These are phyloP conservation scores for Tyrophagus putrescentiae DNA, from an alignment of 1,140 invertebrate genomes.

Conservation along the genomic window DNA sequence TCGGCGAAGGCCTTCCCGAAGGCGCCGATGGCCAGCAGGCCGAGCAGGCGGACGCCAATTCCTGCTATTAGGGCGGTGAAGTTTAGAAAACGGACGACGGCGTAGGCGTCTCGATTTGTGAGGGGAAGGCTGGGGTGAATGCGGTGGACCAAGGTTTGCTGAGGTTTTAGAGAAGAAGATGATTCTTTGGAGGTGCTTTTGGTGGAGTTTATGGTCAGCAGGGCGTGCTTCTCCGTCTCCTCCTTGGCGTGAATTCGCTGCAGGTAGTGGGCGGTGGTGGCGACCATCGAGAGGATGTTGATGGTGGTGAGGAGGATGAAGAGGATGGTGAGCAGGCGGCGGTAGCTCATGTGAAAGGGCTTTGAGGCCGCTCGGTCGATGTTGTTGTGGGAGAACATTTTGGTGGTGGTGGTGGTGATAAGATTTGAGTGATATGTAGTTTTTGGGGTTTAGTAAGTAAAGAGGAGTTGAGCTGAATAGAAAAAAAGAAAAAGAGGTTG, in stretches of 20 bases:
- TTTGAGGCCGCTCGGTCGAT: too few relatives aligned
- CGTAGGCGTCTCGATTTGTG: constrained; percentile 3
- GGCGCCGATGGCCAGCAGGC: neutral
- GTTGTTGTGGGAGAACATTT: neutral
- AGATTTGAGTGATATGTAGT: too few relatives aligned
- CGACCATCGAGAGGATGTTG: constrained; percentile 2
- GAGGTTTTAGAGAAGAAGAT: too few relatives aligned
- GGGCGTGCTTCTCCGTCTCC: neutral
- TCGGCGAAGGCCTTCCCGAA: neutral
- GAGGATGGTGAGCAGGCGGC: neutral
- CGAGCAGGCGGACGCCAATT: neutral
- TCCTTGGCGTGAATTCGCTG: neutral
- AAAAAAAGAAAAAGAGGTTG: too few relatives aligned
- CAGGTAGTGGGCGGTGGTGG: neutral
- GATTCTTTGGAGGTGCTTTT: too few relatives aligned
- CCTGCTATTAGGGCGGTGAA: neutral
- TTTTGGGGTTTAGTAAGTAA: too few relatives aligned
- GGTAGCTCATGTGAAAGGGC: constrained; percentile 12
- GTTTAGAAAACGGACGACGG: constrained; percentile 8
- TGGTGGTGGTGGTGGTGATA: neutral
- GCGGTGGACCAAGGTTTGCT: too few relatives aligned
- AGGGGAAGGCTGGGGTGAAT: constrained; percentile 1
- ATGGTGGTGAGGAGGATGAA: neutral
- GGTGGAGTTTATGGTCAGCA: too few relatives aligned
- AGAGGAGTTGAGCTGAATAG: too few relatives aligned